Conservation (phyloP, 2,888 invertebrate genomes). For the Dendrolimus houi region DNA sequence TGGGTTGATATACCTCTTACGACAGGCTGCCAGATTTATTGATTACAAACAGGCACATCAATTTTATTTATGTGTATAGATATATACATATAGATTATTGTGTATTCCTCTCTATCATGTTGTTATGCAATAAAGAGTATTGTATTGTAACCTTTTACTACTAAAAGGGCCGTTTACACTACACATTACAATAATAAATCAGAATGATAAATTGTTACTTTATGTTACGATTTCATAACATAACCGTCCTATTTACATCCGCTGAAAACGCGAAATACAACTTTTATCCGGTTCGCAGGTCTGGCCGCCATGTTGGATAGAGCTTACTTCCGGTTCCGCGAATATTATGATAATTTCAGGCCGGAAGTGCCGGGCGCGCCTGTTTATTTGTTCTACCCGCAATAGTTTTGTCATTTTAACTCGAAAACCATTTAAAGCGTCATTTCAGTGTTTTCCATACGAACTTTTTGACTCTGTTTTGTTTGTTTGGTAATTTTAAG, state of each 20-base stretch:
- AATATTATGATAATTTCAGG: conserved; percentile 11
- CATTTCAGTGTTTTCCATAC: background rate
- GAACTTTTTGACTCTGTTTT: background rate
- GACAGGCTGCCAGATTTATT: too few species aligned
- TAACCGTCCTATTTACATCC: background rate
- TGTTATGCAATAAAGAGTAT: too few species aligned
- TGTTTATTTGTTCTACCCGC: conserved; percentile 1
- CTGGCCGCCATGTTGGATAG: conserved; percentile 9
- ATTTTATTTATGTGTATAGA: too few species aligned
- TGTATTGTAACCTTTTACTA: too few species aligned
- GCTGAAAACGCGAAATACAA: background rate
- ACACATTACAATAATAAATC: too few species aligned
- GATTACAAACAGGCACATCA: too few species aligned
- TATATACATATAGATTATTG: too few species aligned
- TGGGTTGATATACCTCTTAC: too few species aligned
- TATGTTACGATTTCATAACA: background rate
- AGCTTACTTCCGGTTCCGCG: conserved; percentile 8
- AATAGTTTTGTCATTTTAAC: conserved; percentile 1
- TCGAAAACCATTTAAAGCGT: background rate
- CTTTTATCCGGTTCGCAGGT: background rate
- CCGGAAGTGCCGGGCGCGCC: conserved; percentile 5
- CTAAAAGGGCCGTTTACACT: too few species aligned
- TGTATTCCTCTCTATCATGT: too few species aligned
- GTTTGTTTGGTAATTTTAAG: too few species aligned
- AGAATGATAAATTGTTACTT: too few species aligned